Base-by-base conservation (phyloP, 1,140 invertebrate genomes). In the Theocolax elegans region DNA sequence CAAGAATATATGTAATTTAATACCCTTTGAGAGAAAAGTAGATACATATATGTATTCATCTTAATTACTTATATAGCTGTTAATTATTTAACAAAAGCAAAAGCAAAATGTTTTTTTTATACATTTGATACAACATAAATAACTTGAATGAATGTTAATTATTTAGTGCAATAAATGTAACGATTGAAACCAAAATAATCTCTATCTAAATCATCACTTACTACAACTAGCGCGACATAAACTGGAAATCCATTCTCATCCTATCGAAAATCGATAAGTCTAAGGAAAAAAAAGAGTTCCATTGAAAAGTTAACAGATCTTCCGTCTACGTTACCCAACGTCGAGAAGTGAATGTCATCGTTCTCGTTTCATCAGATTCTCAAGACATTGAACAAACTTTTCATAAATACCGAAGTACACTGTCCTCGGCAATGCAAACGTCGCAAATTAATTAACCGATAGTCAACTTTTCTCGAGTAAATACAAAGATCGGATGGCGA, bases 401-500 rank as follows among this genome's bases (percentile, higher is more conserved):
- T 27, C 46, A 38, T 35, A 49, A 49, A n/a, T 12, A 29, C 21
- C n/a, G n/a, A n/a, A n/a, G n/a, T n/a, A n/a, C n/a, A n/a, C n/a
- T n/a, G n/a, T n/a, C n/a, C 44, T 23, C 9, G 10, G 29, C 31
- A 25, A 27, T 48, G 19, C 29, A 17, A 27, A 15, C 38, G 35
- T 67, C 53, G 9, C 25, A 46, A 63, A 70, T 70, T 63, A 63
- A 70, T 70, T 70, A 70, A 35, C 49, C n/a, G n/a, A 49, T n/a
- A n/a, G 25, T 12, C 10, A 29, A 53, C 31, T 51, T 53, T 42
- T 12, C 25, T 19, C 1, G 19, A 10, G 42, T 12, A 54, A 53
- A 59, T 21, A 60, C 29, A 60, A 1, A 35, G 12, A 38, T 15
- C 19, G 9, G 3, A 44, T n/a, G 21, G 38, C 31, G 1, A 25